Conservation (phyloP, 2,797 vertebrate genomes). For the Stomatorhinus walkeri region DNA sequence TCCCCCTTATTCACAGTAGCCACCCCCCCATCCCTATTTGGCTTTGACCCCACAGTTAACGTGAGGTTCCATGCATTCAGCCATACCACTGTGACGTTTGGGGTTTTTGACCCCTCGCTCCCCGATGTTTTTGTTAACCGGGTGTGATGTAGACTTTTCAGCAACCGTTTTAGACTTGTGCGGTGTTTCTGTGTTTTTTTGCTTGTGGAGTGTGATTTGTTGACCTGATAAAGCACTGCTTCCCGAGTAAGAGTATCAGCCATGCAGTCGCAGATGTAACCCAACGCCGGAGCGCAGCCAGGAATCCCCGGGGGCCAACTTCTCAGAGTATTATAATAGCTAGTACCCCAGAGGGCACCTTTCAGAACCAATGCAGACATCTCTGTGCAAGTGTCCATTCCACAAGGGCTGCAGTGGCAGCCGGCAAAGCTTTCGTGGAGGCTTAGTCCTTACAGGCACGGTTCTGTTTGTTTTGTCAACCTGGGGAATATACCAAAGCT, state of each 20-base stretch:
- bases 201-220: neutral
- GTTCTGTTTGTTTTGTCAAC: conserved; percentile 32
- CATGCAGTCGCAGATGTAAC: neutral
- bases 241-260: neutral
- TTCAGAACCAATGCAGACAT: conserved; percentile 14
- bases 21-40: conserved; percentile 3
- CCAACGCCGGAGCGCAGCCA: neutral
- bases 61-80: neutral
- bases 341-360: neutral
- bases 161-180: neutral
- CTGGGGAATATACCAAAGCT: conserved; percentile 25
- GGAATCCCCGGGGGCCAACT: neutral
- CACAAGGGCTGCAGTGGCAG: neutral
- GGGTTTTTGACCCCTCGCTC: neutral
- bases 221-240: neutral
- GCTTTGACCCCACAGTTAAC: neutral
- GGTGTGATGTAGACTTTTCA: neutral
- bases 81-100: too few species aligned
- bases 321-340: neutral
- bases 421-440: neutral
- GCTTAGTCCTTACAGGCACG: neutral
- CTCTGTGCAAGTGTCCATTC: neutral
- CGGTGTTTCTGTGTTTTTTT: neutral
- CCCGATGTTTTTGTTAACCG: neutral
- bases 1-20: conserved; percentile 30